phyloP scores from a whole-genome alignment of 2,113 vertebrate genomes.

The Anarhynchus alexandrinus region DNA sequence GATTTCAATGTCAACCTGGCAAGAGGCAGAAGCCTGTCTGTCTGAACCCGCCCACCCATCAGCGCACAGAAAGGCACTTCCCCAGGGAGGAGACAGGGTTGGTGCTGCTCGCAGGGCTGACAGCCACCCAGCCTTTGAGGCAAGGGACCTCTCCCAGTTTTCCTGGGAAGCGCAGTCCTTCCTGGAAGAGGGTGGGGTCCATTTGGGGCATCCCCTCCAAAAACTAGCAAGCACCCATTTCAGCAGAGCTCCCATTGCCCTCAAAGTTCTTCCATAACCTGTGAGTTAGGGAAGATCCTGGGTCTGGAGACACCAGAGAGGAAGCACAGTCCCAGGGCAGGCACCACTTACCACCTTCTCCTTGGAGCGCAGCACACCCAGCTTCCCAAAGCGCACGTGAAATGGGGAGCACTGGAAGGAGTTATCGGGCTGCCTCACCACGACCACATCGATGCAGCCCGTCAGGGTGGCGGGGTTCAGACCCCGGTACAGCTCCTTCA shows the following conservation, averaged over 20 bases:
- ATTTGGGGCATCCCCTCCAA: neutral
- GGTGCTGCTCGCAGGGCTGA: neutral
- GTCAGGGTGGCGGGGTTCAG: conserved; percentile 91
- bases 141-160: neutral
- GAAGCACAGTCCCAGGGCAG: neutral
- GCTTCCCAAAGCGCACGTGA: conserved; percentile 92
- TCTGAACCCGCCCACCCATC: neutral
- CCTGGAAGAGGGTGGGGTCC: neutral
- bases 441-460: conserved; percentile 89
- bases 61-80: neutral
- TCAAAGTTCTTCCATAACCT: neutral
- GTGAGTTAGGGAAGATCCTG: neutral
- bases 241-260: neutral
- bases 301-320: neutral
- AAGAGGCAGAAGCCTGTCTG: neutral
- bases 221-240: neutral
- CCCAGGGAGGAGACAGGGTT: neutral
- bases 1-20: conserved; percentile 83
- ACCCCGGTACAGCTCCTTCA: conserved; percentile 89
- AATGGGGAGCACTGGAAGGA: conserved; percentile 93
- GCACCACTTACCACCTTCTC: conserved; percentile 89
- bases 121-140: neutral
- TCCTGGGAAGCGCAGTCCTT: neutral
- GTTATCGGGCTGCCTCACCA: conserved; percentile 89
- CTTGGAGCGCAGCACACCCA: conserved; percentile 88